Conservation (phyloP, 2,797 vertebrate species). For the Bradypodion pumilum region DNA sequence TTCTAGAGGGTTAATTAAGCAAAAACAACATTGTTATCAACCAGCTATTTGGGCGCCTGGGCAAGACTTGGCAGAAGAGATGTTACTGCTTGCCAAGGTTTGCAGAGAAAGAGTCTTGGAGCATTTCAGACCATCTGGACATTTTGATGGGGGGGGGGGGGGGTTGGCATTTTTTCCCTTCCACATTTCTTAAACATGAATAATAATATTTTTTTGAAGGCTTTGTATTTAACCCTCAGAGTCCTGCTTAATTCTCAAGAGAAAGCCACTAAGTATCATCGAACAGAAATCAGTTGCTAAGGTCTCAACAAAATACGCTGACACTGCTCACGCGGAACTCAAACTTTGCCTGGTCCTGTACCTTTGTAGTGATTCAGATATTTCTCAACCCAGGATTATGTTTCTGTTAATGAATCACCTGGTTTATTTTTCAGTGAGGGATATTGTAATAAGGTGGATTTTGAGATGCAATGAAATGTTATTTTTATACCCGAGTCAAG, state of each 20-base stretch:
- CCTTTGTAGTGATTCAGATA: background rate
- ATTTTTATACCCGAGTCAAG: background rate
- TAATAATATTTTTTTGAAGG: conserved; percentile 40
- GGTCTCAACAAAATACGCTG: background rate
- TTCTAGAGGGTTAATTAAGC: background rate
- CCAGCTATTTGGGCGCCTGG: background rate
- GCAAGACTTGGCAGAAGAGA: conserved; percentile 43
- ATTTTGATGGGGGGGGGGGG: conserved; percentile 23
- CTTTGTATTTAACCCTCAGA: conserved; percentile 58
- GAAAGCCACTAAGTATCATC: background rate
- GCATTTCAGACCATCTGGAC: conserved; percentile 61
- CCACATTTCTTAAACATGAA: conserved; percentile 21
- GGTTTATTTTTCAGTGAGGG: background rate
- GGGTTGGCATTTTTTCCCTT: conserved; percentile 20
- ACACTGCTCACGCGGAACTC: background rate
- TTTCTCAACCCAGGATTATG: too few relatives aligned
- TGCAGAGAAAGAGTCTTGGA: conserved; percentile 41
- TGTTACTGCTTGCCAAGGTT: conserved; percentile 47
- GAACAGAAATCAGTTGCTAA: background rate
- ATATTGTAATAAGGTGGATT: background rate
- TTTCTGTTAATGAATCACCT: too few relatives aligned
- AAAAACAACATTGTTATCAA: background rate
- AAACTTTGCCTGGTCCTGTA: background rate
- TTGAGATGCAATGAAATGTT: background rate
- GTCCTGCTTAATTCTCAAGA: background rate